Conservation (phyloP, 2,888 invertebrate genomes). For the Plagiodera versicolora region DNA sequence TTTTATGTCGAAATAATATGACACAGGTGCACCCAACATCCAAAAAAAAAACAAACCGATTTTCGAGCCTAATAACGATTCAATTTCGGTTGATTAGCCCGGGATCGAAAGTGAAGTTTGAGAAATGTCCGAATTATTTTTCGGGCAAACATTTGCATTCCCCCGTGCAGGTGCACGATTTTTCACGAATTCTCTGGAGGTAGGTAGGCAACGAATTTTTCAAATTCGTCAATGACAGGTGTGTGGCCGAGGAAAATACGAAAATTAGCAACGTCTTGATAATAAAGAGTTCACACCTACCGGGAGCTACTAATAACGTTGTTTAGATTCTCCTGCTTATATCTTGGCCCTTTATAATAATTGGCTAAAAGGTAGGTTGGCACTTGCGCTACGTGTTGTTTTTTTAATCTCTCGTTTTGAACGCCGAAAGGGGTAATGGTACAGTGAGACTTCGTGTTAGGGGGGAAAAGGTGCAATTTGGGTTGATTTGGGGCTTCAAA, state of each 20-base stretch:
- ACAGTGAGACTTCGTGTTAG: not conserved
- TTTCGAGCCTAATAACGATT: not conserved
- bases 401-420: not conserved
- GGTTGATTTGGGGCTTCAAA: not conserved
- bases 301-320: conserved; percentile 24
- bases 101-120: conserved; percentile 20
- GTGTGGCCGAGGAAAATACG: conserved; percentile 9
- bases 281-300: conserved; percentile 30
- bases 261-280: conserved; percentile 35
- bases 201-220: conserved; percentile 22
- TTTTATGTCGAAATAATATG: conserved; percentile 20
- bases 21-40: not conserved
- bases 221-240: conserved; percentile 3
- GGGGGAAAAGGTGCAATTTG: not conserved
- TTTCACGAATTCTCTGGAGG: conserved; percentile 32
- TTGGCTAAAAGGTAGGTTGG: not conserved
- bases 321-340: conserved; percentile 20
- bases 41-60: not conserved
- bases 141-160: conserved; percentile 32
- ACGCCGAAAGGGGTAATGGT: not conserved
- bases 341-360: not conserved
- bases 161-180: conserved; percentile 37
- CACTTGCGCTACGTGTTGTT: not conserved
- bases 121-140: conserved; percentile 32
- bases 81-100: not conserved